Evolutionary conservation across 2,113 vertebrate species (phyloP).

Genomic region (Cebidichthys violaceus): DNA sequence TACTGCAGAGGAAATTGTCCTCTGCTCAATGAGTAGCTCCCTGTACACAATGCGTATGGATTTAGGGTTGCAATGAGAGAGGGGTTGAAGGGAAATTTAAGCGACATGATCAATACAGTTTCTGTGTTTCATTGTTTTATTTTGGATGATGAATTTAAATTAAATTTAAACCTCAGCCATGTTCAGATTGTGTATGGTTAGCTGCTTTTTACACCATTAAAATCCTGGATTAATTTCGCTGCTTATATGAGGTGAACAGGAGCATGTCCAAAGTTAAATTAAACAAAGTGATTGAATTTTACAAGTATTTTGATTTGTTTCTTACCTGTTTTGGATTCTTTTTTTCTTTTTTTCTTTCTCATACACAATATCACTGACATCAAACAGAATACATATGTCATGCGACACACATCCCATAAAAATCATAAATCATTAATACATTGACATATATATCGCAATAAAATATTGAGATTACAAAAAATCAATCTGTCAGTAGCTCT

Average conservation of each 20-base stretch:
- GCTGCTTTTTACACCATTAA: neutral
- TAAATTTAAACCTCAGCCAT: neutral
- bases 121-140: neutral
- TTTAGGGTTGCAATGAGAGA: neutral
- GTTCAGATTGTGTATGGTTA: neutral
- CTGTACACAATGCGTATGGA: slow-evolving; percentile 23
- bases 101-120: slow-evolving; percentile 24
- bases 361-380: neutral
- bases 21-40: slow-evolving; percentile 3
- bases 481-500: neutral
- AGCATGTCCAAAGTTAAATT: neutral
- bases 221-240: neutral
- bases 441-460: neutral
- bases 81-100: neutral
- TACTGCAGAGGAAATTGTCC: slow-evolving; percentile 34
- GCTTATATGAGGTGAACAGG: neutral
- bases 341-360: neutral
- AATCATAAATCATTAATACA: neutral
- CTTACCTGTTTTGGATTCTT: neutral
- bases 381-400: neutral
- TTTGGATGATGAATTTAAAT: slow-evolving; percentile 3
- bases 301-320: neutral
- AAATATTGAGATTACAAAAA: neutral
- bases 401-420: neutral
- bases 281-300: neutral